Evolutionary conservation across 2,797 vertebrate species (phyloP).

Genomic region (Acrocephalus scirpaceus): DNA sequence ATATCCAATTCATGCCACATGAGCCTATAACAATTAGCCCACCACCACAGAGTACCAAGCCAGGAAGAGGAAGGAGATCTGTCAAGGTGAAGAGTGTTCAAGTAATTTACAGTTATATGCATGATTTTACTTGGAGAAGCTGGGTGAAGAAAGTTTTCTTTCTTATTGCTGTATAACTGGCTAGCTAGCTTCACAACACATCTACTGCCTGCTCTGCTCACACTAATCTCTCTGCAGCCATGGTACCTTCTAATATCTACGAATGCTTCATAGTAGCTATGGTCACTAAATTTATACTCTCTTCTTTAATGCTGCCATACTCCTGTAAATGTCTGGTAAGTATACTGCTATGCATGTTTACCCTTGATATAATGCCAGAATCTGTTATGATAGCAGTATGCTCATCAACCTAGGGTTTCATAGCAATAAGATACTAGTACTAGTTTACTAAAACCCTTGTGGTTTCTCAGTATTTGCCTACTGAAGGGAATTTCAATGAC

Average conservation of each 20-base stretch:
- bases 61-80: conserved; percentile 89
- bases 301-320: conserved; percentile 83
- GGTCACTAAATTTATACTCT: conserved; percentile 58
- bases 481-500: not conserved
- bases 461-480: not conserved
- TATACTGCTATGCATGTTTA: conserved; percentile 4
- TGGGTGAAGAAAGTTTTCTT: conserved; percentile 45
- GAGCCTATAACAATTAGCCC: conserved; percentile 92
- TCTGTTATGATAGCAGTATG: not conserved
- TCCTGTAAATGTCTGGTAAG: conserved; percentile 81
- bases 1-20: conserved; percentile 74
- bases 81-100: conserved; percentile 88
- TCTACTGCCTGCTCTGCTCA: not conserved
- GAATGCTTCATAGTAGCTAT: conserved; percentile 2
- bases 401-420: not conserved
- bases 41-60: conserved; percentile 91
- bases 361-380: not conserved
- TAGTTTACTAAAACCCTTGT: not conserved
- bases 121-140: conserved; percentile 56
- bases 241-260: not conserved
- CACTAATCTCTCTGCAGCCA: not conserved
- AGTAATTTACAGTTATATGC: conserved; percentile 57
- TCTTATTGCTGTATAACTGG: not conserved
- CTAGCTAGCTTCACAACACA: not conserved
- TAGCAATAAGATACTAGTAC: not conserved